These are phyloP conservation scores for Xenus cinereus DNA, from an alignment of 2,113 vertebrate genomes.

Conservation along the genomic window DNA sequence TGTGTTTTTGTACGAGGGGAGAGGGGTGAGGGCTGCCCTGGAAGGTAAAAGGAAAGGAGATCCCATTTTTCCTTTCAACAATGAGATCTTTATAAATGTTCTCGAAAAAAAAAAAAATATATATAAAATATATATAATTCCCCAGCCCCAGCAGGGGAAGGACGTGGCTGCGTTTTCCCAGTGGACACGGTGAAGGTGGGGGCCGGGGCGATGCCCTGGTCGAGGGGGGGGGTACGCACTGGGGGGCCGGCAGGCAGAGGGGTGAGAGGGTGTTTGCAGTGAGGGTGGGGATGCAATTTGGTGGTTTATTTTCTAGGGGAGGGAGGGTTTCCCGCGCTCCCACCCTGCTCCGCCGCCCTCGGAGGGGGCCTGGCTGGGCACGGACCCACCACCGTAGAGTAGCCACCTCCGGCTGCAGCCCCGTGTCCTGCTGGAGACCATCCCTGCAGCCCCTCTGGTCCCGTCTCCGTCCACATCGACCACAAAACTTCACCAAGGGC, in stretches of 20 bases:
- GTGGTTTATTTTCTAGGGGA: neutral
- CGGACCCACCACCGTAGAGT: neutral
- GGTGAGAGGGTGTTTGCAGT: neutral
- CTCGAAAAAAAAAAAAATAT: neutral
- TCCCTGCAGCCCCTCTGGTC: neutral
- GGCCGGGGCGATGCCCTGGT: neutral
- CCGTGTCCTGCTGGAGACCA: fast-evolving
- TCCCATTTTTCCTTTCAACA: conserved; percentile 32
- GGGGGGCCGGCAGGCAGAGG: neutral
- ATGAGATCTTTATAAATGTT: conserved; percentile 35
- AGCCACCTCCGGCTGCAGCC: neutral
- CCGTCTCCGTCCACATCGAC: neutral
- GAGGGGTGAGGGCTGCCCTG: conserved; percentile 14
- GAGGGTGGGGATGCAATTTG: neutral
- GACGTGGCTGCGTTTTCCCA: neutral
- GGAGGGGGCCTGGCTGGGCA: neutral
- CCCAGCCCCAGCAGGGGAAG: neutral
- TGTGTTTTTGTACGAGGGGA: neutral
- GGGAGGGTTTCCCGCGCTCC: neutral
- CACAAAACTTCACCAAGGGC: neutral
- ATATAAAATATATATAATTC: neutral
- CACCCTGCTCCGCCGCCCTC: neutral
- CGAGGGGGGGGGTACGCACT: fast-evolving
- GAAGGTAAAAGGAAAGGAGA: conserved; percentile 50
- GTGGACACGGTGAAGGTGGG: neutral